Evolutionary conservation across 2,888 invertebrate species (phyloP).

Genomic region (Junonia oenone): DNA sequence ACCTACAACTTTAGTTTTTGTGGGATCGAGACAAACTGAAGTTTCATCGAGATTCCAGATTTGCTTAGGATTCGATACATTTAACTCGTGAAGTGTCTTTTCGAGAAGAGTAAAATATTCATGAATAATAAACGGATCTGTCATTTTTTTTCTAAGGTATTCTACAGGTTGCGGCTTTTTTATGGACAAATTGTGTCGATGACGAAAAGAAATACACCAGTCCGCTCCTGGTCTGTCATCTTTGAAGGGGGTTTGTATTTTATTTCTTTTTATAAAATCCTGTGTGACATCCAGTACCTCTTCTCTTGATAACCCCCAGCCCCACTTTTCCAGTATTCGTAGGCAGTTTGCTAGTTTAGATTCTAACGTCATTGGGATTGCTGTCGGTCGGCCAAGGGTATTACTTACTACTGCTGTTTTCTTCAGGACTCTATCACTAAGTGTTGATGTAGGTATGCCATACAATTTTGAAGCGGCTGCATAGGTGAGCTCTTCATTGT

Average conservation of each 20-base stretch:
- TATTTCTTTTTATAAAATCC: background rate
- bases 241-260: background rate
- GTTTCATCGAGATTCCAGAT: constrained; percentile 24
- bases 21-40: constrained; percentile 14
- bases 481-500: constrained; percentile 3
- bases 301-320: constrained; percentile 36
- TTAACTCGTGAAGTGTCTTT: constrained; percentile 15
- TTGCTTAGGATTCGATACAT: constrained; percentile 3
- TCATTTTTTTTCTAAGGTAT: background rate
- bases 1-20: constrained; percentile 21
- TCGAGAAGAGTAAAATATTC: constrained; percentile 19
- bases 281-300: constrained; percentile 29
- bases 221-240: constrained; percentile 2
- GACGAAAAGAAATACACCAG: background rate
- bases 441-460: constrained; percentile 3
- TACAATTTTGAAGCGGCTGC: constrained; percentile 3
- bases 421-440: constrained; percentile 1
- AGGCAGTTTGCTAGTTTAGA: constrained; percentile 29
- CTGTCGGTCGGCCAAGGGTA: constrained; percentile 29
- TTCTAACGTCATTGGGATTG: constrained; percentile 32
- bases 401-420: constrained; percentile 6
- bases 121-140: constrained; percentile 1
- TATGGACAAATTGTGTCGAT: background rate
- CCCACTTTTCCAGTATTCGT: constrained; percentile 36
- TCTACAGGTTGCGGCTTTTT: constrained; percentile 8